Conservation (phyloP, 2,888 invertebrate species). For the Epirrhoe tristata region DNA sequence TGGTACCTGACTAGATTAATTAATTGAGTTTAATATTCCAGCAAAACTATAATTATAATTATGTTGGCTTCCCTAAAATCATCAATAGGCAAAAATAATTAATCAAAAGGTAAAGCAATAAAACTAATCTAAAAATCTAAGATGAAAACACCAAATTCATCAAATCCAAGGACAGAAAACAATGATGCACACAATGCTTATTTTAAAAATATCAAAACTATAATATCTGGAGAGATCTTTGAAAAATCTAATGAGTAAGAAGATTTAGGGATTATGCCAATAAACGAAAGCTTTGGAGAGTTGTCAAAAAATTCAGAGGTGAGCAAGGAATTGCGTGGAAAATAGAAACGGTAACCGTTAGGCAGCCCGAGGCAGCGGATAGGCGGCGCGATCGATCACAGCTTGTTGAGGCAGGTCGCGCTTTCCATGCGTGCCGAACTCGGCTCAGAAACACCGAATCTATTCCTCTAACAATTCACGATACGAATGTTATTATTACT, state of each 20-base stretch:
- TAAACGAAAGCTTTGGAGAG: constrained; percentile 35
- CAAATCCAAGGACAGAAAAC: background rate
- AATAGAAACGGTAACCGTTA: constrained; percentile 57
- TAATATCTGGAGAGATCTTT: background rate
- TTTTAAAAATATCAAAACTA: background rate
- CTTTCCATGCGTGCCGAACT: constrained; percentile 49
- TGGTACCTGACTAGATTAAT: too few relatives aligned
- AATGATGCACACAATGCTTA: background rate
- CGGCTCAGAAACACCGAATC: constrained; percentile 18
- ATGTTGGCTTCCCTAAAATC: too few relatives aligned
- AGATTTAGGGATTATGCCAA: constrained; percentile 16
- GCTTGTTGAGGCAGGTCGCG: constrained; percentile 78
- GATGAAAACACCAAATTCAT: background rate
- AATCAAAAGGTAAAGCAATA: too few relatives aligned
- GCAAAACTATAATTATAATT: too few relatives aligned
- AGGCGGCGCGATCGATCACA: constrained; percentile 72
- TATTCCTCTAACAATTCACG: constrained; percentile 2
- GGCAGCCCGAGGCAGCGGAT: constrained; percentile 58
- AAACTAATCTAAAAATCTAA: too few relatives aligned
- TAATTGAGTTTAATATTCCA: too few relatives aligned
- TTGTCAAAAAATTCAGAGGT: constrained; percentile 33
- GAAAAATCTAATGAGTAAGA: constrained; percentile 24
- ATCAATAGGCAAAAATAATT: too few relatives aligned
- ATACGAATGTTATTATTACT: background rate
- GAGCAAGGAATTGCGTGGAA: constrained; percentile 40